Percentiles rank a stretch among this genome's conserved stretches.
phyloP scores from a whole-genome alignment of 2,888 invertebrate species.

The Stenodema calcarata region DNA sequence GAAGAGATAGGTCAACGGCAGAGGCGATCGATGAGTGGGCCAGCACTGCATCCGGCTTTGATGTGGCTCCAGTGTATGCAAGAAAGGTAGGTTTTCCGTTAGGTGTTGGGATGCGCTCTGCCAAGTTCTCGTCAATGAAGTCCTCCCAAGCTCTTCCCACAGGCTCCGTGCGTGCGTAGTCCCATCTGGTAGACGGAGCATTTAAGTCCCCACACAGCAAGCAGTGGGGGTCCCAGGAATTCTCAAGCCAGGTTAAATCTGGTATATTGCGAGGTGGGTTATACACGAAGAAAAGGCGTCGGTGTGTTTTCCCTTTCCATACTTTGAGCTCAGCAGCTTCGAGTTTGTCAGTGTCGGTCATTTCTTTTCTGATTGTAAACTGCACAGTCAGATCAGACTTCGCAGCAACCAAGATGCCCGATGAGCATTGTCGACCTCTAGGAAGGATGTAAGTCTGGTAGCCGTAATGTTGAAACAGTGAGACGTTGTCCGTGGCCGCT shows the following conservation, averaged over 20 bases:
- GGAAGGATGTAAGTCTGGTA: conserved; percentile 10
- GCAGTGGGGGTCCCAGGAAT: neutral
- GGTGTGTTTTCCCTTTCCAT: neutral
- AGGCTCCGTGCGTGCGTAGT: neutral
- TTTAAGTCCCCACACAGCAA: neutral
- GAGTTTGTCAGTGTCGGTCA: neutral
- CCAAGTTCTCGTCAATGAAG: conserved; percentile 3
- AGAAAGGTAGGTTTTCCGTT: neutral
- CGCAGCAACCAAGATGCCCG: conserved; percentile 2
- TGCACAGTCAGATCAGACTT: neutral
- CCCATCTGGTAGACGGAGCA: neutral
- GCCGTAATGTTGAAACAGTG: neutral
- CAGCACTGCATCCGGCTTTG: neutral
- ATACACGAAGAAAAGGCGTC: neutral
- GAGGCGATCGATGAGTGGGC: neutral
- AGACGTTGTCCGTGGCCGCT: neutral
- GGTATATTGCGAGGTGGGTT: conserved; percentile 3
- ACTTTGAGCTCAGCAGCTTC: conserved; percentile 3
- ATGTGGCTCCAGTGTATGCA: neutral
- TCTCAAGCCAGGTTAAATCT: neutral
- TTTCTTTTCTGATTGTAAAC: conserved; percentile 9
- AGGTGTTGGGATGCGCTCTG: neutral
- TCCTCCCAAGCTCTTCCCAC: conserved; percentile 4
- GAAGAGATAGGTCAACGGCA: neutral
- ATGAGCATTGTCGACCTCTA: neutral